phyloP scores from a whole-genome alignment of 2,113 vertebrate genomes.

The Prunella fulvescens region DNA sequence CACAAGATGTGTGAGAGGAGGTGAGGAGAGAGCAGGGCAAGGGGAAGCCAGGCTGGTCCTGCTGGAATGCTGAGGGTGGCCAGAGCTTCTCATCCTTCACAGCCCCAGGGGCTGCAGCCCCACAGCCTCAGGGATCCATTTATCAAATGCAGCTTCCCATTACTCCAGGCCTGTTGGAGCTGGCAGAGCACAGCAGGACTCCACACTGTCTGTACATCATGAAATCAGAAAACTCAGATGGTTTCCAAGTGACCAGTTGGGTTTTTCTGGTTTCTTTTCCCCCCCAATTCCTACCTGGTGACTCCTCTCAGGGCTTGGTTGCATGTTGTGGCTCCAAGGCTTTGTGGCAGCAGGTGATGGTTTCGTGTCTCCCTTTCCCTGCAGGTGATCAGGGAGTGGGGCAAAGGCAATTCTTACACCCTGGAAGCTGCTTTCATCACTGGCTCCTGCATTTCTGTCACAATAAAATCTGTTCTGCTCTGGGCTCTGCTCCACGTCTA shows the following conservation, averaged over 20 bases:
- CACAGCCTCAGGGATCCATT: not conserved
- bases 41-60: not conserved
- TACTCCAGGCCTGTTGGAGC: not conserved
- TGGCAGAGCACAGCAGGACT: not conserved
- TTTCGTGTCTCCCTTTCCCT: not conserved
- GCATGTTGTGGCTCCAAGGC: not conserved
- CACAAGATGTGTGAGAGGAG: not conserved
- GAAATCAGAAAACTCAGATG: not conserved
- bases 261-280: not conserved
- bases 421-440: slow-evolving; percentile 79
- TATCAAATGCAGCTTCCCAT: not conserved
- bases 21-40: not conserved
- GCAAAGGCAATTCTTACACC: slow-evolving; percentile 63
- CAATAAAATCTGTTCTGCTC: slow-evolving; percentile 78
- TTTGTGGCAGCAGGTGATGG: not conserved
- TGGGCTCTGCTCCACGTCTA: slow-evolving; percentile 77
- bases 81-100: not conserved
- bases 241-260: not conserved
- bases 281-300: rapidly evolving
- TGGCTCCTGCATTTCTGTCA: slow-evolving; percentile 75
- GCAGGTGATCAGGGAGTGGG: slow-evolving; percentile 76
- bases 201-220: not conserved
- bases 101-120: not conserved
- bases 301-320: not conserved
- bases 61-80: not conserved